Base-by-base conservation (phyloP, 2,113 vertebrate genomes). In the Xyrauchen texanus region DNA sequence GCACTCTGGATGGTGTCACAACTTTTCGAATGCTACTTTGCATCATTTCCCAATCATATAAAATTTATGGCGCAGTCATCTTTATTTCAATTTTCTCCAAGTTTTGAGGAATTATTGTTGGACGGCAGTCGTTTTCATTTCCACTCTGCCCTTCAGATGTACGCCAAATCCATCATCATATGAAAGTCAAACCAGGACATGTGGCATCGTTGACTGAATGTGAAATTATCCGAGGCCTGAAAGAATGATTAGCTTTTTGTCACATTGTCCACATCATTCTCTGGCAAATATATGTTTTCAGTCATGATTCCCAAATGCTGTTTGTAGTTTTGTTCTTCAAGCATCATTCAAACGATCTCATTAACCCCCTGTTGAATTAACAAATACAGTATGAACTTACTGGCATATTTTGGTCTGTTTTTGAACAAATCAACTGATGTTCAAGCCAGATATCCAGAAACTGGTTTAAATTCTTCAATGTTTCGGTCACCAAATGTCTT, bases 121-220 rank as follows among this genome's bases (percentile, higher is more conserved):
- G 85, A 55, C 62, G 80, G 53, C 10, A 10, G 68, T 86, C 3
- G 21, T 34, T 34, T 34, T 34, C 21, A 34, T 34, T 34, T 34
- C 21, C 21, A 34, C 21, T 34, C 21, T 34, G 21, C 21, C 21
- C 82, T 80, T 66, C 55, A 83, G 79, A 80, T 72, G 63, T 55
- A 57, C 5, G 21, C 60, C 81, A 73, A 76, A 88, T 87, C 81
- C 65, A 82, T 86, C 80, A 88, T 84, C 47, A 15, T 47, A 10
- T 12, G 15, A 57, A 76, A 79, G 81, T 80, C 84, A 64, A 79
- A 78, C 81, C 78, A 10, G 16, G 78, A 77, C 71, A 34, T 34
- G 21, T 34, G 21, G 21, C 21, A 63, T 47, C 61, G 63, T 76
- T 45, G 12, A 34, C n/a, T 34, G 76, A 65, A 82, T 84, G 73